Evolutionary conservation across 2,797 vertebrate genomes (phyloP), one percentile per base, ranked within the genome.

Genomic region (Bovichtus variegatus): DNA sequence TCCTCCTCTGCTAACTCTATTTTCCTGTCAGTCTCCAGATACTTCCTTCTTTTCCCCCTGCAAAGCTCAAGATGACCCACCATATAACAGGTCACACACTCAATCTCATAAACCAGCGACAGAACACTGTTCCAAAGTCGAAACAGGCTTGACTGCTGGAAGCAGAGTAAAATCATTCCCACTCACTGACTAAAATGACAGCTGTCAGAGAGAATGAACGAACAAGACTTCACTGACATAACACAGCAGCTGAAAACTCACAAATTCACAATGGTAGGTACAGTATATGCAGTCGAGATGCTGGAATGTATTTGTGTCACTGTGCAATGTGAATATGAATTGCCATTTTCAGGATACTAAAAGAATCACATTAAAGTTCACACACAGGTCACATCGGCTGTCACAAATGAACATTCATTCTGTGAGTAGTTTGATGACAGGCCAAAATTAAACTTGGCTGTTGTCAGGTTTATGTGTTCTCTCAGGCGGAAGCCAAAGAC

Each of bases 181-280:
- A 38, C 72, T 67, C 79, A 43, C 64, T 47, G 73, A 80, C 57
- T 80, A 63, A 80, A 88, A 78, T 81, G 82, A 87, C 90, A 89
- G 81, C 86, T 91, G 82, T 87, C 79, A 75, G 71, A 76, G 36
- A 12, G 47, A 74, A 77, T 60, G 69, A 85, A 69, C 62, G 63
- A 71, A 75, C 41, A 65, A 55, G 70, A 68, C 18, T 66, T 64
- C 59, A 66, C 61, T 61, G 54, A 50, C 59, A 61, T 9, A 43
- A 60, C 43, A 51, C 16, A 9, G 47, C 59, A 65, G 53, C 64
- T 34, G 18, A 67, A 75, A 67, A 62, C 62, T 64, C 60, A 46
- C 27, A 71, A 19, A 54, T 19, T 21, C 44, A 61, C 41, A 43
- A 44, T 36, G 21, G 43, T 19, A 5, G 18, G 8, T 36, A 23